Percentiles rank a stretch among this genome's conserved stretches.
These are phyloP conservation scores for Microchrysa polita DNA, from an alignment of 2,888 invertebrate genomes.

Conservation along the genomic window DNA sequence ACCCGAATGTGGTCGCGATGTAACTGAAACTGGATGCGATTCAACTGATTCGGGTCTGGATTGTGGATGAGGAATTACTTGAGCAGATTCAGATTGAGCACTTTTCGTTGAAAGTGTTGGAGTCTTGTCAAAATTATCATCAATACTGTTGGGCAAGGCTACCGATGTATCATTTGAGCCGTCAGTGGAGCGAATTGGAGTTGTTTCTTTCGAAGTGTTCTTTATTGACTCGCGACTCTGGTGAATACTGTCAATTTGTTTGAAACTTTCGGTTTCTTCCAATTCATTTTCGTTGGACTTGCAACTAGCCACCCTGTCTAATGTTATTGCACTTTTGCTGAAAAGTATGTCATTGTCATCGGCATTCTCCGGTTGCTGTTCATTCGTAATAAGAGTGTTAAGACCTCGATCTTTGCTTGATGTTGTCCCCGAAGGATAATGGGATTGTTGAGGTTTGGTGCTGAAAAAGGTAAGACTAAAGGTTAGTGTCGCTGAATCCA, in stretches of 20 bases:
- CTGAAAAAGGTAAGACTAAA: too few species aligned
- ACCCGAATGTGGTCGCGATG: not conserved
- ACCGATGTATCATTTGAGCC: slow-evolving; percentile 57
- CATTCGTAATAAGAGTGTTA: not conserved
- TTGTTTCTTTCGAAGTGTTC: slow-evolving; percentile 48
- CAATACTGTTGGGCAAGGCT: slow-evolving; percentile 52
- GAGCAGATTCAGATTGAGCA: slow-evolving; percentile 65
- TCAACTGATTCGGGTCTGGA: slow-evolving; percentile 54
- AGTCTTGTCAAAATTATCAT: slow-evolving; percentile 1
- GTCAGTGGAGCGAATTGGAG: slow-evolving; percentile 46
- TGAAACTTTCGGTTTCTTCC: slow-evolving; percentile 22
- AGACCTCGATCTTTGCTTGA: not conserved
- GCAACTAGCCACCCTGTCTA: not conserved
- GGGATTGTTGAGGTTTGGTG: slow-evolving; percentile 47
- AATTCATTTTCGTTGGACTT: not conserved
- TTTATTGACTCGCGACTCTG: slow-evolving; percentile 45
- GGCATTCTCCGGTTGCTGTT: not conserved
- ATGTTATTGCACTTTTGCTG: slow-evolving; percentile 17
- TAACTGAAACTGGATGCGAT: not conserved
- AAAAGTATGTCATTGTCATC: slow-evolving; percentile 6
- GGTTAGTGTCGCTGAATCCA: too few species aligned
- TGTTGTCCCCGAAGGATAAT: not conserved
- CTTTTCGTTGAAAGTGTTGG: slow-evolving; percentile 34
- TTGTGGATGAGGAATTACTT: slow-evolving; percentile 47
- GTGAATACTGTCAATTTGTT: slow-evolving; percentile 44